These are phyloP conservation scores for Turnix velox DNA, from an alignment of 2,113 vertebrate species.

Conservation along the genomic window DNA sequence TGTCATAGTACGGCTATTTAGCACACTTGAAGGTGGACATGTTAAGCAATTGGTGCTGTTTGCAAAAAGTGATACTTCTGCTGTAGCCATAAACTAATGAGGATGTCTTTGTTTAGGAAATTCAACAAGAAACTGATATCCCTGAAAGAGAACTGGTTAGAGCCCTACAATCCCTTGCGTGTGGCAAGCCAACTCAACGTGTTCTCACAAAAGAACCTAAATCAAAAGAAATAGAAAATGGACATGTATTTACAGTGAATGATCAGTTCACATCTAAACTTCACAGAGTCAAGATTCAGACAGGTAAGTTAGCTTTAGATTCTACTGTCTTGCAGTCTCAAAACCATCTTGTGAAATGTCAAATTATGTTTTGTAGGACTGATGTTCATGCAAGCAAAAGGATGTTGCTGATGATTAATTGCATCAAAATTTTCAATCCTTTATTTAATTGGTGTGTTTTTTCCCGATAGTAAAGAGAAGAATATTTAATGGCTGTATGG, in stretches of 20 bases:
- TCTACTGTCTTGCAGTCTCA: neutral
- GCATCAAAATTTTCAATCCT: neutral
- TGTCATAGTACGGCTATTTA: neutral
- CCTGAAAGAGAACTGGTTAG: constrained; percentile 93
- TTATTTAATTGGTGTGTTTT: neutral
- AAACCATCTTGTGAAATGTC: neutral
- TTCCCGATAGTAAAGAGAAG: neutral
- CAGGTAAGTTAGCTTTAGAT: constrained; percentile 74
- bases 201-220: constrained; percentile 97
- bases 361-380: neutral
- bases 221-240: constrained; percentile 96
- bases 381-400: neutral
- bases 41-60: neutral
- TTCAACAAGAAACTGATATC: constrained; percentile 97
- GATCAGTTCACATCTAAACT: constrained; percentile 98
- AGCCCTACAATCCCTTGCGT: constrained; percentile 93
- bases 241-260: constrained; percentile 96
- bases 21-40: neutral
- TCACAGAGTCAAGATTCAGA: constrained; percentile 99
- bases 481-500: neutral
- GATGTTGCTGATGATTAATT: neutral
- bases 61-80: neutral
- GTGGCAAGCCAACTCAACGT: constrained; percentile 94
- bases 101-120: constrained; percentile 80
- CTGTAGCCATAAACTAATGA: neutral